Conservation (phyloP, 1,140 invertebrate species). For the Drosophila teissieri region DNA sequence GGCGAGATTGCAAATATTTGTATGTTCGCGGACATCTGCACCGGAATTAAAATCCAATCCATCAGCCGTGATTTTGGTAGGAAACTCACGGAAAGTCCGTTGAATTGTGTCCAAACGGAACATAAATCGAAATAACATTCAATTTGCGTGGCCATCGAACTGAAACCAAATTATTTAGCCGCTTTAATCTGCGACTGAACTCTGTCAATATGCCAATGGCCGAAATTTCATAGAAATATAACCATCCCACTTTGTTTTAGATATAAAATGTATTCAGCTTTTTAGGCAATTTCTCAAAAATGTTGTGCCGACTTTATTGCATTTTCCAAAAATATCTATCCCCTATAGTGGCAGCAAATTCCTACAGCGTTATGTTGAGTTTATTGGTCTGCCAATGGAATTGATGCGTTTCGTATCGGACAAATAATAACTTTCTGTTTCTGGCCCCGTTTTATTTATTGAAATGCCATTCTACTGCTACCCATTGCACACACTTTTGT, state of each 20-base stretch:
- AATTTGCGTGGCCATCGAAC: slow-evolving; percentile 15
- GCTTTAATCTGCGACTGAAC: slow-evolving; percentile 4
- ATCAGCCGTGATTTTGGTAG: slow-evolving; percentile 22
- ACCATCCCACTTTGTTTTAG: slow-evolving; percentile 6
- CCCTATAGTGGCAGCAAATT: neutral
- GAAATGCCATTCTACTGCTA: neutral
- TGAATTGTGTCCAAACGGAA: slow-evolving; percentile 9
- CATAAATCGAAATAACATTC: slow-evolving; percentile 27
- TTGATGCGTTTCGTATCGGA: slow-evolving; percentile 14
- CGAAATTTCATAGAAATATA: slow-evolving; percentile 15
- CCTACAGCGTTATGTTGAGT: slow-evolving; percentile 4
- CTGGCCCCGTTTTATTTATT: slow-evolving; percentile 16
- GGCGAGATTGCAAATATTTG: slow-evolving; percentile 24
- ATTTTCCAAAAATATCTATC: neutral
- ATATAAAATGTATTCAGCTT: slow-evolving; percentile 13
- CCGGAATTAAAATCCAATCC: slow-evolving; percentile 37
- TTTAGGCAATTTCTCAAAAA: slow-evolving; percentile 5
- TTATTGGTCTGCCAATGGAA: slow-evolving; percentile 8
- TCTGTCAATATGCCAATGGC: slow-evolving; percentile 14
- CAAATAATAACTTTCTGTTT: slow-evolving; percentile 13
- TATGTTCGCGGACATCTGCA: slow-evolving; percentile 8
- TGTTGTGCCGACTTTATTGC: slow-evolving; percentile 11
- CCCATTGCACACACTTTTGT: neutral
- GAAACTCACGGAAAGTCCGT: slow-evolving; percentile 4
- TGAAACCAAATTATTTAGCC: slow-evolving; percentile 22